Evolutionary conservation across 1,140 invertebrate genomes (phyloP).

Genomic region (Cherax quadricarinatus): DNA sequence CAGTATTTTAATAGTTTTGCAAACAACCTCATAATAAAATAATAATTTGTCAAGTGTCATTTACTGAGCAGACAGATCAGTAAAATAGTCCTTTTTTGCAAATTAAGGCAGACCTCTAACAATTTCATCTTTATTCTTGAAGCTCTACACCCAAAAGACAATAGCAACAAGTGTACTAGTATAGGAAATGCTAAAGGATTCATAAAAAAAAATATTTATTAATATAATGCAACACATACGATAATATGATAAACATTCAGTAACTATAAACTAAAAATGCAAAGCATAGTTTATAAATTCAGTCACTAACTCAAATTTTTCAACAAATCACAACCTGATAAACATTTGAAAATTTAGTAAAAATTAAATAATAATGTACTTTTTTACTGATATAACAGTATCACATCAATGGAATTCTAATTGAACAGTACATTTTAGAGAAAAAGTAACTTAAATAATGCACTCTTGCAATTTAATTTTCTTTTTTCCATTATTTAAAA

Average conservation of each 20-base stretch:
- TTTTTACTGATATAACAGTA: no score
- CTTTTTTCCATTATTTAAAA: no score
- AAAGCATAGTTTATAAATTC: neutral
- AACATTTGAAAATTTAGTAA: no score
- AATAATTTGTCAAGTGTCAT: neutral
- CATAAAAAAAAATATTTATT: neutral
- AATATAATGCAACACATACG: neutral
- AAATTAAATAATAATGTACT: no score
- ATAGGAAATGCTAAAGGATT: neutral
- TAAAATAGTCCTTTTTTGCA: neutral
- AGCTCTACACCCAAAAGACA: neutral
- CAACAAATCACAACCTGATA: neutral
- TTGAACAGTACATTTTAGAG: no score
- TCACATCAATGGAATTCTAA: no score
- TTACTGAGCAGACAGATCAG: neutral
- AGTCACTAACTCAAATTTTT: no score
- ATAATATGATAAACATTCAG: neutral
- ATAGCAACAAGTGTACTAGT: neutral
- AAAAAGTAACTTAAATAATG: no score
- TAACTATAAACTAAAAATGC: neutral
- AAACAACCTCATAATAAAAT: neutral
- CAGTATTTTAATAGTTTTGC: neutral
- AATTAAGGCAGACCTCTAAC: neutral
- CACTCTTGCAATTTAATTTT: no score
- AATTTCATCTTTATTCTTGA: neutral